Evolutionary conservation across 2,113 vertebrate genomes (phyloP), one percentile per base, ranked within the genome.

Genomic region (Seriola dumerili): DNA sequence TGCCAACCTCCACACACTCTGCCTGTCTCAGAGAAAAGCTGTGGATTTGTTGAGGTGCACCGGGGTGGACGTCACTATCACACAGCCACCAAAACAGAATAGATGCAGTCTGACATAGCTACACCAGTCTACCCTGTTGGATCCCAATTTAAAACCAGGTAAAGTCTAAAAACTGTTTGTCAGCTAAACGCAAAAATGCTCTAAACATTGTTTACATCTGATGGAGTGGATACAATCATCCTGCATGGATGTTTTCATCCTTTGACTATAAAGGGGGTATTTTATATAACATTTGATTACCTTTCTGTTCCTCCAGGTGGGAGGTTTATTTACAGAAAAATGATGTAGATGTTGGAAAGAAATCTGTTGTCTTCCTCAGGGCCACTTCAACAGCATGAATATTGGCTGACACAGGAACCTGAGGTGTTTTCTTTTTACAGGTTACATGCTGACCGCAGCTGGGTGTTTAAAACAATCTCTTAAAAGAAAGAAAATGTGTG

Each of bases 21-120:
- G 76, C 74, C 72, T 71, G 88, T 89, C 82, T 91, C 61, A 72
- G 84, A 89, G 87, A 80, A 76, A 85, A 76, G 81, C 82, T 80
- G 84, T 84, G 77, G 79, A 84, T 83, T 73, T 89, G 85, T 79
- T 66, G 77, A 85, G 58, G 84, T 84, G 84, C 81, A 67, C 66
- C 7, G 8, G 34, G 67, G 73, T 86, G 71, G 58, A 82, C 59
- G 48, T 82, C 85, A 83, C 64, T 72, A 82, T 84, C 79, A 84
- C 64, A 75, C 65, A 82, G 68, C 65, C 78, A 54, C 72, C 52
- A 40, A 64, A 54, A 72, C 72, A 83, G 42, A 73, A 34, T 61
- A 59, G 67, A 88, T 86, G 74, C 5, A 7, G 87, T 57, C 78
- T 88, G 90, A 84, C 85, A 83, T 62, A 69, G 76, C 70, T 73